Evolutionary conservation across 2,113 vertebrate species (phyloP).

Genomic region (Xiphorhynchus elegans): DNA sequence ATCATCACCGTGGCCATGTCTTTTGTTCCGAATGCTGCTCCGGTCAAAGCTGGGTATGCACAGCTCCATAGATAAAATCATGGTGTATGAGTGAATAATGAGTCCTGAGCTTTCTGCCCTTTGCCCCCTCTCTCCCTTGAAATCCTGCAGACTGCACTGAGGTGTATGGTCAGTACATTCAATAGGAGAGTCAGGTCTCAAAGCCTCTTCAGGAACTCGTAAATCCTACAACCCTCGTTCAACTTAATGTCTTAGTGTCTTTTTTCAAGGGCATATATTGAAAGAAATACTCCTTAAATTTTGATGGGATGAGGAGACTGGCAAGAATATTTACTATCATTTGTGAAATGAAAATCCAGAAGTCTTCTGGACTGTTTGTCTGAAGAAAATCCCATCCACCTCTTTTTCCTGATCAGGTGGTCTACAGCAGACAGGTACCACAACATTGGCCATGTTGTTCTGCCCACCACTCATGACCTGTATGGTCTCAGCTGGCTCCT

Average conservation of each 20-base stretch:
- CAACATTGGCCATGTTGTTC: background rate
- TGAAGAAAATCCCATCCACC: background rate
- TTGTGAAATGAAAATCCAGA: background rate
- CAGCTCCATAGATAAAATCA: background rate
- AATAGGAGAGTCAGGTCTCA: background rate
- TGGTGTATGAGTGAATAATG: fast-evolving
- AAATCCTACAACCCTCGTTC: background rate
- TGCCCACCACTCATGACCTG: background rate
- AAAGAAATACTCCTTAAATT: background rate
- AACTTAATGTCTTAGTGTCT: background rate
- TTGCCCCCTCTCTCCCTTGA: background rate
- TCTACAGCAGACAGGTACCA: background rate
- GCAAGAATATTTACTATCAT: background rate
- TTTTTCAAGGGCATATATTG: background rate
- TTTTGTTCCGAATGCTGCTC: background rate
- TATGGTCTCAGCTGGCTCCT: background rate
- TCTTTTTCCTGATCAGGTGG: background rate
- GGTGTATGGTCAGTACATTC: background rate
- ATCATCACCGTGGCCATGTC: fast-evolving
- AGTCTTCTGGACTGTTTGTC: background rate
- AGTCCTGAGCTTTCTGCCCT: background rate
- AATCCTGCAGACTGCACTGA: background rate
- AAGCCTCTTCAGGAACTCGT: background rate
- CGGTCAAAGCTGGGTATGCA: background rate
- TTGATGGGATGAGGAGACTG: background rate